Evolutionary conservation across 1,140 invertebrate species (phyloP).

Genomic region (Rhyzopertha dominica): DNA sequence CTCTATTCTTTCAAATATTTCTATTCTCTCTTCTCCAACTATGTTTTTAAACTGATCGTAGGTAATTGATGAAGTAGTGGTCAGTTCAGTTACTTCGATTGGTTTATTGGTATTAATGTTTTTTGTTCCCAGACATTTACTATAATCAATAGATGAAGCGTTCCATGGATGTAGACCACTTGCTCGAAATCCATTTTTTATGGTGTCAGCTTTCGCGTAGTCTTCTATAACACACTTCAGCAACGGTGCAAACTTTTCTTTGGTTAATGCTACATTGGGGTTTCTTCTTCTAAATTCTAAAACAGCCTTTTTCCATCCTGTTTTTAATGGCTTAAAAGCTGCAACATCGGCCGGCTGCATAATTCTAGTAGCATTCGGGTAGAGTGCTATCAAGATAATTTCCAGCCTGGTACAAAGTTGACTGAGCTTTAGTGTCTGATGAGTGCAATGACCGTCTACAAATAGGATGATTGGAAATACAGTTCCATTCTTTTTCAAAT

Average conservation of each 20-base stretch:
- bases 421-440: slow-evolving; percentile 30
- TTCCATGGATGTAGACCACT: slow-evolving; percentile 27
- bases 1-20: no score
- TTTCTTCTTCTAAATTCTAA: slow-evolving; percentile 27
- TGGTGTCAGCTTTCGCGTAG: slow-evolving; percentile 6
- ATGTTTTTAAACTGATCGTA: no score
- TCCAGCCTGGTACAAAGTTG: slow-evolving; percentile 32
- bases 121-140: no score
- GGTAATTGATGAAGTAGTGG: no score
- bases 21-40: no score
- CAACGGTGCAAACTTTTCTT: slow-evolving; percentile 38
- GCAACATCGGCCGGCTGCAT: slow-evolving; percentile 37
- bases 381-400: slow-evolving; percentile 34
- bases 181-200: slow-evolving; percentile 24
- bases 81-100: no score
- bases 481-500: slow-evolving; percentile 25
- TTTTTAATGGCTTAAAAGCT: slow-evolving; percentile 33
- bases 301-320: slow-evolving; percentile 25
- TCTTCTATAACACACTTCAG: slow-evolving; percentile 32
- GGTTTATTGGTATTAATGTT: no score
- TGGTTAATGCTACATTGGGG: slow-evolving; percentile 24
- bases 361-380: slow-evolving; percentile 37
- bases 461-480: slow-evolving; percentile 40
- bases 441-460: slow-evolving; percentile 41
- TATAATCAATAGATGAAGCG: no score